Conservation (phyloP, 1,140 invertebrate species). For the Trichomalopsis sarcophagae region DNA sequence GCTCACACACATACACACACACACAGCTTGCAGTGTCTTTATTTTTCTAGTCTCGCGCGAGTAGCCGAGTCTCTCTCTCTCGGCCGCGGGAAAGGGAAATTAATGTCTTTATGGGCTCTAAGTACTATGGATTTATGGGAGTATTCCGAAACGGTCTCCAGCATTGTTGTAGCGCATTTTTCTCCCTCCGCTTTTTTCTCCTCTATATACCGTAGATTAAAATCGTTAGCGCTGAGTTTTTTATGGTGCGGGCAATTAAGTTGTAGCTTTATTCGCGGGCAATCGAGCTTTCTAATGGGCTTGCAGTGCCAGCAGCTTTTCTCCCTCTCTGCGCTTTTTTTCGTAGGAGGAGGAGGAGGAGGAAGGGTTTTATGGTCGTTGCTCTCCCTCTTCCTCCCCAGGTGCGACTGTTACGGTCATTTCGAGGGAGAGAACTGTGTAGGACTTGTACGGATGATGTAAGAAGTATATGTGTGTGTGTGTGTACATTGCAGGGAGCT, state of each 20-base stretch:
- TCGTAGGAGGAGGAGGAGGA: not conserved
- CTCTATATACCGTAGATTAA: constrained; percentile 1
- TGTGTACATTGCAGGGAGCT: not conserved
- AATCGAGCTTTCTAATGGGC: constrained; percentile 15
- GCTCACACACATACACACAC: no score
- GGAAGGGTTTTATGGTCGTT: not conserved
- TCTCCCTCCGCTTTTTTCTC: not conserved
- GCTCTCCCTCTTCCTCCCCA: not conserved
- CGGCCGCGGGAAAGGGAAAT: constrained; percentile 11
- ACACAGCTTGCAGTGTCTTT: constrained; percentile 2
- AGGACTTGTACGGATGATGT: not conserved
- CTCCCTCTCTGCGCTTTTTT: not conserved
- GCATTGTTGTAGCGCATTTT: not conserved
- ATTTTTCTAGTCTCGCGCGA: constrained; percentile 22
- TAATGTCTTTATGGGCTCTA: constrained; percentile 44
- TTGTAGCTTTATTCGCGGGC: constrained; percentile 31
- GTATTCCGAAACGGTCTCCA: not conserved
- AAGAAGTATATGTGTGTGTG: not conserved
- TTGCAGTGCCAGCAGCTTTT: not conserved
- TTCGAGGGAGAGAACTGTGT: not conserved
- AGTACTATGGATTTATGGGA: constrained; percentile 35
- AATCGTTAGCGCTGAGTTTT: constrained; percentile 33
- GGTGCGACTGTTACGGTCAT: constrained; percentile 25
- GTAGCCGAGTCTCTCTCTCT: not conserved
- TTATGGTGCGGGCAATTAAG: constrained; percentile 28